These are phyloP conservation scores for Barbus barbus DNA, from an alignment of 2,113 vertebrate genomes.

Conservation along the genomic window DNA sequence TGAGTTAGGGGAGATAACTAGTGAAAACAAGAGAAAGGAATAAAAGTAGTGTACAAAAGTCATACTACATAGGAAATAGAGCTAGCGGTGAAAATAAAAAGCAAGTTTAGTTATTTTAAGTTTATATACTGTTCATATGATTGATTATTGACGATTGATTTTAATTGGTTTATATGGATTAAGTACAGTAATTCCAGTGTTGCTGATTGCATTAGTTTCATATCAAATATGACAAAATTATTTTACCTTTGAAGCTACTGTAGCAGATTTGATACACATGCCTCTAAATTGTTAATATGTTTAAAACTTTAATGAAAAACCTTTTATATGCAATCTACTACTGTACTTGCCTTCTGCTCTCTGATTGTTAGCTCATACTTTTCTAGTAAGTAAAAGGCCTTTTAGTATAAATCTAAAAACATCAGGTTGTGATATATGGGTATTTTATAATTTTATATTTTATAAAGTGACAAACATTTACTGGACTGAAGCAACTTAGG, in stretches of 20 bases:
- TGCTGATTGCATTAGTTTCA: not conserved
- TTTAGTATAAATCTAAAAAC: not conserved
- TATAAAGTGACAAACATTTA: too few species aligned
- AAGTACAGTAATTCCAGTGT: not conserved
- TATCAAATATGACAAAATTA: not conserved
- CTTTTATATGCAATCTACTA: not conserved
- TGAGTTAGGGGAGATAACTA: not conserved
- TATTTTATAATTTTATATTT: too few species aligned
- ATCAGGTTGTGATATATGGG: too few species aligned
- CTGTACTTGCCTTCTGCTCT: not conserved
- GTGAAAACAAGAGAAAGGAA: not conserved
- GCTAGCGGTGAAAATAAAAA: too few species aligned
- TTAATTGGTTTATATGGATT: not conserved
- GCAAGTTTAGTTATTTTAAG: not conserved
- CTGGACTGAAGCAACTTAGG: not conserved
- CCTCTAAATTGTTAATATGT: not conserved
- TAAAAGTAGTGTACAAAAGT: not conserved
- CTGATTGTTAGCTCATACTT: not conserved
- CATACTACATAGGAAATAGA: too few species aligned
- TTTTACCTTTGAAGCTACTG: not conserved
- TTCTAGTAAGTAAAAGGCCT: not conserved
- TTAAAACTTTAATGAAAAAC: not conserved
- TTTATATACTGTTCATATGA: not conserved
- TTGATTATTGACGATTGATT: not conserved
- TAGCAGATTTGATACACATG: not conserved